These are phyloP conservation scores for Halichoeres trimaculatus DNA, from an alignment of 2,113 vertebrate species.

Conservation along the genomic window DNA sequence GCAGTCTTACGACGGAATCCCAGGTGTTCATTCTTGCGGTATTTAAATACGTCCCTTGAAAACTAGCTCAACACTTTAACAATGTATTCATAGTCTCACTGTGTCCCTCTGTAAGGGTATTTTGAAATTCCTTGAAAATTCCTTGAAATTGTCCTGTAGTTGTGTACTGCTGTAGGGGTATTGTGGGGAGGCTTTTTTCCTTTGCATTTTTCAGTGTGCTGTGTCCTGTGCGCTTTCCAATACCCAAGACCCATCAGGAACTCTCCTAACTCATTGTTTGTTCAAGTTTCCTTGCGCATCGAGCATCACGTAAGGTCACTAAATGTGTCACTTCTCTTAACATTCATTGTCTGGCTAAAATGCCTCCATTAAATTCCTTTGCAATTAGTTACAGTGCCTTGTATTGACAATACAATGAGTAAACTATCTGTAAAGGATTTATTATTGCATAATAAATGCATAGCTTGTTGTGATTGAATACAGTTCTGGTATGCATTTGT, in stretches of 20 bases:
- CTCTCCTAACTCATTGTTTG: slow-evolving; percentile 82
- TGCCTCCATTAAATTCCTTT: slow-evolving; percentile 76
- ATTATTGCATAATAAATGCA: slow-evolving; percentile 85
- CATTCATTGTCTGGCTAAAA: slow-evolving; percentile 73
- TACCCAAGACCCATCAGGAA: slow-evolving; percentile 79
- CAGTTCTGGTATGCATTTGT: slow-evolving; percentile 86
- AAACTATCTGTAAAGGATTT: slow-evolving; percentile 83
- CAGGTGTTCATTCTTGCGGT: slow-evolving; percentile 69
- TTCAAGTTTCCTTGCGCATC: slow-evolving; percentile 81
- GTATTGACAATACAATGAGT: slow-evolving; percentile 80
- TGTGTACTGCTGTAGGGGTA: slow-evolving; percentile 56
- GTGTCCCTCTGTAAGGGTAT: slow-evolving; percentile 27
- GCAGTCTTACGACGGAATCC: slow-evolving; percentile 73
- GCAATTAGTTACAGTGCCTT: slow-evolving; percentile 78
- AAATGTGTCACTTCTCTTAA: slow-evolving; percentile 77
- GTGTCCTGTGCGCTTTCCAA: slow-evolving; percentile 83
- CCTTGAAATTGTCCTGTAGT: slow-evolving; percentile 45
- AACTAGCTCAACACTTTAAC: slow-evolving; percentile 43
- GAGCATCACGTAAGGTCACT: slow-evolving; percentile 79
- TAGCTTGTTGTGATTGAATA: slow-evolving; percentile 83
- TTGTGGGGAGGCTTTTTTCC: slow-evolving; percentile 72
- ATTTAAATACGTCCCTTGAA: slow-evolving; percentile 73
- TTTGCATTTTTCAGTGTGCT: slow-evolving; percentile 85
- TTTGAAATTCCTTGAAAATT: slow-evolving; percentile 54
- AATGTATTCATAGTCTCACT: slow-evolving; percentile 48